phyloP scores from a whole-genome alignment of 2,888 invertebrate genomes.

The Gerris lacustris region DNA sequence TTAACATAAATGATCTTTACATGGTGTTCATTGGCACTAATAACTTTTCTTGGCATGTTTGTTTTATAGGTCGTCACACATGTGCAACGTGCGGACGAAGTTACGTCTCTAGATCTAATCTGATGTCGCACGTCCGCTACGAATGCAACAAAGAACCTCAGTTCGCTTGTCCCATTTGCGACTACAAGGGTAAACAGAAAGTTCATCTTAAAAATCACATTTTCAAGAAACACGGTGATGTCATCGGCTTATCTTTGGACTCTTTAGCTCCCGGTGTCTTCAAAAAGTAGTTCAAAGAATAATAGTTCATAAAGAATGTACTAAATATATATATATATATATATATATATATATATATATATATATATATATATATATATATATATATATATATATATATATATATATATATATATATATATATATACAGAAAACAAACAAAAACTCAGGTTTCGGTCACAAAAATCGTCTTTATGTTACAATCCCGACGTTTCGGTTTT shows the following conservation, averaged over 20 bases:
- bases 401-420: conserved; percentile 1
- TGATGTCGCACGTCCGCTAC: conserved; percentile 31
- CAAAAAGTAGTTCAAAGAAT: background rate
- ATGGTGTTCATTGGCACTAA: too few species aligned
- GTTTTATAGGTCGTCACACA: conserved; percentile 12
- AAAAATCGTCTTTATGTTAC: too few species aligned
- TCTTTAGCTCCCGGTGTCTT: background rate
- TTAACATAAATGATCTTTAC: too few species aligned
- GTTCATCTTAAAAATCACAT: conserved; percentile 12
- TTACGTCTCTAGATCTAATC: conserved; percentile 24
- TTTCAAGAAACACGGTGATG: background rate
- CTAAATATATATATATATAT: background rate
- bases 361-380: conserved; percentile 1
- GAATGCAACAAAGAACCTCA: conserved; percentile 40
- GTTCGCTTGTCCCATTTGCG: conserved; percentile 39
- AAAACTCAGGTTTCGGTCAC: too few species aligned
- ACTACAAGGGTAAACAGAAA: conserved; percentile 28
- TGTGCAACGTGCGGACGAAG: conserved; percentile 28
- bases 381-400: background rate
- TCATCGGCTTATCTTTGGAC: background rate
- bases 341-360: conserved; percentile 1
- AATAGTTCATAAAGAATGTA: background rate
- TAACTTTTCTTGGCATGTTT: too few species aligned
- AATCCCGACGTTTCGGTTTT: too few species aligned
- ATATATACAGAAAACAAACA: background rate